Conservation (phyloP, 2,888 invertebrate genomes). For the Dasypogon diadema region DNA sequence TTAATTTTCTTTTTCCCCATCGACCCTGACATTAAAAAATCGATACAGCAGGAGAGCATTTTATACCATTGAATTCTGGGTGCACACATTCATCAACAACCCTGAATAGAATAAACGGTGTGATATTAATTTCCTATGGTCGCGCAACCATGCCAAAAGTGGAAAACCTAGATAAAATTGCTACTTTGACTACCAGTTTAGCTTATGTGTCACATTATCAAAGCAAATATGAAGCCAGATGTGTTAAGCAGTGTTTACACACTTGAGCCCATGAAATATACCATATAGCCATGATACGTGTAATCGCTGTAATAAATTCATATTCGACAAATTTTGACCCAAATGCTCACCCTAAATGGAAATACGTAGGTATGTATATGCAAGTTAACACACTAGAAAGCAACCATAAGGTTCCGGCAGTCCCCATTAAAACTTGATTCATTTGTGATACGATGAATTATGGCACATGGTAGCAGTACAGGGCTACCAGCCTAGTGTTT, state of each 20-base stretch:
- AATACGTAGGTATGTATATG: background rate
- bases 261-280: background rate
- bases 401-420: background rate
- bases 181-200: background rate
- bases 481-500: background rate
- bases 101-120: no score
- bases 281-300: no score
- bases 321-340: background rate
- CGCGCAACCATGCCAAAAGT: background rate
- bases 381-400: background rate
- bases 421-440: slow-evolving; percentile 9
- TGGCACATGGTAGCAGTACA: background rate
- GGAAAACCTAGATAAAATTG: background rate
- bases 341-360: background rate
- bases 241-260: background rate
- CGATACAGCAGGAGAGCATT: no score
- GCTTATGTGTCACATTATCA: background rate
- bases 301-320: background rate
- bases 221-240: background rate
- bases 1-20: no score
- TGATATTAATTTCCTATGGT: background rate
- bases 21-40: no score
- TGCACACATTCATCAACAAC: no score
- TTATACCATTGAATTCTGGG: no score
- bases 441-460: slow-evolving; percentile 4